Conservation (phyloP, 2,888 invertebrate genomes). For the Philhelius pedissequus region DNA sequence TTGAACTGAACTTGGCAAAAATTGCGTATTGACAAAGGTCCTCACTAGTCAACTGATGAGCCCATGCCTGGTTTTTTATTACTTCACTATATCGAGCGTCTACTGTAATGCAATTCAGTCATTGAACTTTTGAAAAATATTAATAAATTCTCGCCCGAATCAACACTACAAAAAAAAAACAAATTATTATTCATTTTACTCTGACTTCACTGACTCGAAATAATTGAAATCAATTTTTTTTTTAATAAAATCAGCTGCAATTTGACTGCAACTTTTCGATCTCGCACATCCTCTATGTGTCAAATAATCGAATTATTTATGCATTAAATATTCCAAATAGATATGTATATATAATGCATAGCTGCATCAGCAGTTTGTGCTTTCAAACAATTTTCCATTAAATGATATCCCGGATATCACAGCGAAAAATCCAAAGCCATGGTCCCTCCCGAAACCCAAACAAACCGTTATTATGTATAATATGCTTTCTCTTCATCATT, state of each 20-base stretch:
- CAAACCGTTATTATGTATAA: not conserved
- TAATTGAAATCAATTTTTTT: slow-evolving; percentile 44
- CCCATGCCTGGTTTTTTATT: too few relatives aligned
- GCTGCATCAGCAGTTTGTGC: not conserved
- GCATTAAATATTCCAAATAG: not conserved
- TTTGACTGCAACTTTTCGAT: slow-evolving; percentile 44
- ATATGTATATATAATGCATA: too few relatives aligned
- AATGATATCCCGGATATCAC: not conserved
- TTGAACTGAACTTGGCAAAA: too few relatives aligned
- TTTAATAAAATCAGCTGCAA: slow-evolving; percentile 16
- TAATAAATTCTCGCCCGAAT: not conserved
- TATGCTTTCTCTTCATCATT: too few relatives aligned
- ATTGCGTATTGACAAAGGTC: too few relatives aligned
- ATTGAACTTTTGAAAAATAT: not conserved
- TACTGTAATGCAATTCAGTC: too few relatives aligned
- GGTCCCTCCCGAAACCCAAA: too few relatives aligned
- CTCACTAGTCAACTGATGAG: too few relatives aligned
- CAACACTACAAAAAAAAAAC: too few relatives aligned
- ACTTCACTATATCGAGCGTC: too few relatives aligned
- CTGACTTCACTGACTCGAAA: not conserved
- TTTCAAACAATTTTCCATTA: not conserved
- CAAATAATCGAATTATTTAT: slow-evolving; percentile 29
- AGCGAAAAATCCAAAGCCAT: not conserved
- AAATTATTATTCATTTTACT: not conserved
- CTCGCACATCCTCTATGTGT: slow-evolving; percentile 21